These are phyloP conservation scores for Nezara viridula DNA, from an alignment of 2,888 invertebrate species.

Conservation along the genomic window DNA sequence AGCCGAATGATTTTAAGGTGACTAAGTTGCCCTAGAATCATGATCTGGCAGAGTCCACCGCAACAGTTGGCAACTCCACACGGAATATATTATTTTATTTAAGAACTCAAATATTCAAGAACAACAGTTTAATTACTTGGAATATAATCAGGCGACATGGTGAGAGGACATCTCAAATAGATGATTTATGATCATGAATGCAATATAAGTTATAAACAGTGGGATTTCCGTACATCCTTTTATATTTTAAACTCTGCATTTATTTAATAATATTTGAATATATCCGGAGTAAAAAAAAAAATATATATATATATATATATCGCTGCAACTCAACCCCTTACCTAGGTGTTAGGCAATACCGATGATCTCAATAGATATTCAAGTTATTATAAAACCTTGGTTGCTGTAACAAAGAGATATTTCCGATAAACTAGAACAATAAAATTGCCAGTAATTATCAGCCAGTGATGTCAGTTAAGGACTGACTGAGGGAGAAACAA, in stretches of 20 bases:
- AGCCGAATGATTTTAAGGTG: constrained; percentile 23
- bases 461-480: not conserved
- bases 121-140: constrained; percentile 19
- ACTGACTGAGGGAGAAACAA: not conserved
- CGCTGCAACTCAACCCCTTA: not conserved
- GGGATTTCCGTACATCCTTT: not conserved
- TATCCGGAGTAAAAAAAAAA: not conserved
- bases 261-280: not conserved
- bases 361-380: constrained; percentile 30
- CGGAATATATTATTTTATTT: constrained; percentile 27
- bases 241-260: too few species aligned
- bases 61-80: not conserved
- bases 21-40: constrained; percentile 5
- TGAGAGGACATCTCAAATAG: not conserved
- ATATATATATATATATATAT: too few species aligned
- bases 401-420: constrained; percentile 23
- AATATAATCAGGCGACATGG: not conserved
- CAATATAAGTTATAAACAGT: not conserved
- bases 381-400: not conserved
- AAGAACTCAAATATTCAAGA: not conserved
- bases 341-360: not conserved
- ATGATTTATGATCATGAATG: not conserved
- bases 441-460: constrained; percentile 20
- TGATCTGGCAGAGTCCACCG: constrained; percentile 1
- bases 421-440: constrained; percentile 15